Conservation (phyloP, 2,888 invertebrate species). For the Andricus curvator region DNA sequence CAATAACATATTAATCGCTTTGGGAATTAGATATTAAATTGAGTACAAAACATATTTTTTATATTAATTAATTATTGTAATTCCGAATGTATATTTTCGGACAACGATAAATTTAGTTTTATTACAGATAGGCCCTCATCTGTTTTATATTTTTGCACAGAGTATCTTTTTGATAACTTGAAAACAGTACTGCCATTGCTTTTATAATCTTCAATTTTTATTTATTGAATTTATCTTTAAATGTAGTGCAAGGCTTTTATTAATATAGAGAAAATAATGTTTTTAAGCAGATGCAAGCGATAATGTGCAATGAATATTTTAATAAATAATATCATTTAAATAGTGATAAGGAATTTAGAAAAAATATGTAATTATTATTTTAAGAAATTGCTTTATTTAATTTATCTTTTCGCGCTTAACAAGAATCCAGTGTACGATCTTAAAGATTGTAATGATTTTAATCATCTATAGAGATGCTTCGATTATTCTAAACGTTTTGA, state of each 20-base stretch:
- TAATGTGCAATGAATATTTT: conserved; percentile 33
- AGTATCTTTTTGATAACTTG: not conserved
- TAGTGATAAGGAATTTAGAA: not conserved
- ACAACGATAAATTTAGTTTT: not conserved
- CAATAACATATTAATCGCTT: not conserved
- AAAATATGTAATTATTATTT: not conserved
- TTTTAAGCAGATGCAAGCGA: not conserved
- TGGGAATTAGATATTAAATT: conserved; percentile 19
- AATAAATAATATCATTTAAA: not conserved
- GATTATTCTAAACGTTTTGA: not conserved
- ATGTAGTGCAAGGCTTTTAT: not conserved
- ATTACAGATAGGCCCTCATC: not conserved
- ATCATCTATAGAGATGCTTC: not conserved
- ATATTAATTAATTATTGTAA: not conserved
- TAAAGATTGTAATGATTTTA: not conserved
- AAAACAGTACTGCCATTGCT: not conserved
- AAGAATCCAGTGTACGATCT: not conserved
- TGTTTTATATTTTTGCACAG: not conserved
- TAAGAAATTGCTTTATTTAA: not conserved
- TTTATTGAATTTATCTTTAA: not conserved
- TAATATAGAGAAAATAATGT: not conserved
- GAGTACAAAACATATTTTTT: conserved; percentile 23
- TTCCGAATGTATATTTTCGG: not conserved
- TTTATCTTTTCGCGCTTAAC: not conserved
- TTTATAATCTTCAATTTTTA: not conserved